Base-by-base conservation (phyloP, 2,113 vertebrate species). In the western clawed frog (Xenopus tropicalis) region DNA sequence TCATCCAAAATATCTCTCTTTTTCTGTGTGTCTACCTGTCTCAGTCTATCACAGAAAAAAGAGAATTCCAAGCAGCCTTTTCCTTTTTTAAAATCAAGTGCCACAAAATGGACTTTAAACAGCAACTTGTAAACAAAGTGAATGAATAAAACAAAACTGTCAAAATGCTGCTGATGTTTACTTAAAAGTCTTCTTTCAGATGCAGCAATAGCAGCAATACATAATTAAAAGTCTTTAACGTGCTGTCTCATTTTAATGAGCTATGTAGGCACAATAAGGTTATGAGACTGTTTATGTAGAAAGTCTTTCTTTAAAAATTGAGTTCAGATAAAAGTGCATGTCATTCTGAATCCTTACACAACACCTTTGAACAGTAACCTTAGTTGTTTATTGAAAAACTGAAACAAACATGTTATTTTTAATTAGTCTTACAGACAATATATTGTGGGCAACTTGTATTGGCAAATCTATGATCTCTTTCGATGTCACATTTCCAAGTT, bases 221-320 rank as follows among this genome's bases (percentile, higher is more conserved):
- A 81, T 88, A 82, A 81, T 79, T 80, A 83, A 81, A 74, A 78
- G 73, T 78, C 79, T 56, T 67, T 78, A 81, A 78, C 71, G 72
- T 56, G 76, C 44, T 65, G 52, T 78, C 56, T 82, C 56, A 25
- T 80, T 80, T 54, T 78, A 67, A 73, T 25, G 48, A 73, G 46
- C 67, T 76, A 66, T 61, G 78, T 0, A 56, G 43, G 25, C 77
- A 64, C 44, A 29, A 44, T 78, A 74, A 79, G 79, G 70, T 83
- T 80, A 66, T 51, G 17, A 77, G 80, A 75, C 67, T 25, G 67
- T 43, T 79, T 82, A 0, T 61, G 12, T 12, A 19, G 68, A 57
- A 20, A 78, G 37, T 59, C 43, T 44, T 25, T 37, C 2, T 78
- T 82, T 43, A 61, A 78, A 66, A 11, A 48, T 14, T 1, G 3